phyloP scores from a whole-genome alignment of 2,888 invertebrate genomes.

The Polydesmus complanatus region DNA sequence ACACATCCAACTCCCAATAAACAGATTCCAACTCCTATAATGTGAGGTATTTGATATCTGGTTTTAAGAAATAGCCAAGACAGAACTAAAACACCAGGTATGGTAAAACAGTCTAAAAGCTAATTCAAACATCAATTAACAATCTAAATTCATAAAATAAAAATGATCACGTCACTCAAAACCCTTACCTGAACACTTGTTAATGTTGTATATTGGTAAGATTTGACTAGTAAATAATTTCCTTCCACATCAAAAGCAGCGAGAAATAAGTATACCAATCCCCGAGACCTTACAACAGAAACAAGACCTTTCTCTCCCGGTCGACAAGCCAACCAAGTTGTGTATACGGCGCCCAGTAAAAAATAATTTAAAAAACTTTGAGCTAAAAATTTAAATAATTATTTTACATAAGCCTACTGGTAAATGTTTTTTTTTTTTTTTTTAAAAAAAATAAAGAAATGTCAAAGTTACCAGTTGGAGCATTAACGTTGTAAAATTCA shows the following conservation, averaged over 20 bases:
- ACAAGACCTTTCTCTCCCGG: conserved; percentile 46
- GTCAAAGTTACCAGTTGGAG: conserved; percentile 47
- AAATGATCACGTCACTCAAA: not conserved
- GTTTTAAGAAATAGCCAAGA: conserved; percentile 64
- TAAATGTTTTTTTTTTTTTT: too few species aligned
- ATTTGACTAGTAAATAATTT: conserved; percentile 63
- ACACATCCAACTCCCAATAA: conserved; percentile 68
- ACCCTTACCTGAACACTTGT: conserved; percentile 46
- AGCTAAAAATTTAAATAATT: conserved; percentile 37
- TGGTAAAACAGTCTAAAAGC: conserved; percentile 71
- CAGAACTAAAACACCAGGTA: conserved; percentile 61
- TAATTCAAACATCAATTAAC: conserved; percentile 38
- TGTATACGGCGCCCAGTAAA: conserved; percentile 58
- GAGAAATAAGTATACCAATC: conserved; percentile 61
- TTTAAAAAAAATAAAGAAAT: conserved; percentile 2
- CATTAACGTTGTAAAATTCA: conserved; percentile 49
- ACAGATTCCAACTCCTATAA: conserved; percentile 62
- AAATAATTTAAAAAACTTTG: conserved; percentile 69
- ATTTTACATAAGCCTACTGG: not conserved
- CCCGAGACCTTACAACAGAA: conserved; percentile 50
- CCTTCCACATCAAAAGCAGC: conserved; percentile 75
- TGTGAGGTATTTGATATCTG: conserved; percentile 57
- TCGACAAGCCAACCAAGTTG: conserved; percentile 57
- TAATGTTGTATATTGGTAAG: conserved; percentile 59
- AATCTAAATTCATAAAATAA: conserved; percentile 14